A percentile compares a stretch with the other conserved stretches of the same genome.
Conservation (phyloP, 2,888 invertebrate species). For the Ophion obscuratus region DNA sequence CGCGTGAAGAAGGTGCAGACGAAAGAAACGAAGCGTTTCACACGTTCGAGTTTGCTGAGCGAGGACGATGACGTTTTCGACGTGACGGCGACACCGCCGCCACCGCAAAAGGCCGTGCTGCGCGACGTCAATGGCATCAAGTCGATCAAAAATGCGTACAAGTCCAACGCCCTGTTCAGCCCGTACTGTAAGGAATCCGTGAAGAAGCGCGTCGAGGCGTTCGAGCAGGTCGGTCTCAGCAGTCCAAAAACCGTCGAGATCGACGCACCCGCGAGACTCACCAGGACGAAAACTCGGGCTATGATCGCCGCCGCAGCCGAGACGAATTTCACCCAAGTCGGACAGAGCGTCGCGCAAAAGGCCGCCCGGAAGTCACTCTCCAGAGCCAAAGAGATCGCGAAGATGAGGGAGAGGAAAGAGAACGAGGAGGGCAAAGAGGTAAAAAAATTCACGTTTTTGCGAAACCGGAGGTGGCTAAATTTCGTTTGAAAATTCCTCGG, state of each 20-base stretch:
- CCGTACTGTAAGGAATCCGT: slow-evolving; percentile 87
- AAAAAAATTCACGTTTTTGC: slow-evolving; percentile 51
- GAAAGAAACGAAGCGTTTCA: slow-evolving; percentile 49
- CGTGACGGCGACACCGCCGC: slow-evolving; percentile 72
- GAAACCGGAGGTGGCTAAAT: neutral
- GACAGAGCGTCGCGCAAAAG: slow-evolving; percentile 72
- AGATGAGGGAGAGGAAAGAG: slow-evolving; percentile 75
- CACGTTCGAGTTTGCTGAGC: slow-evolving; percentile 66
- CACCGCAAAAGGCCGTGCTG: slow-evolving; percentile 55
- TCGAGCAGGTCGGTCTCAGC: slow-evolving; percentile 85
- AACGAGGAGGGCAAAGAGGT: slow-evolving; percentile 80
- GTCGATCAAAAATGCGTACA: slow-evolving; percentile 76
- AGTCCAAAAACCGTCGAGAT: slow-evolving; percentile 74
- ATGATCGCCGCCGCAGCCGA: slow-evolving; percentile 82
- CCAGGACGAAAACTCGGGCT: slow-evolving; percentile 86
- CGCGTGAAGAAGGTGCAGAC: slow-evolving; percentile 30
- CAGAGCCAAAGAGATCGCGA: slow-evolving; percentile 79
- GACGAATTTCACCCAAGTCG: slow-evolving; percentile 25
- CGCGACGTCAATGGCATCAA: slow-evolving; percentile 60
- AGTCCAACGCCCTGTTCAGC: slow-evolving; percentile 84
- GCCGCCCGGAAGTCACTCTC: slow-evolving; percentile 80
- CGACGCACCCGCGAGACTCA: slow-evolving; percentile 83
- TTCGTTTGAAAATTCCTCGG: neutral
- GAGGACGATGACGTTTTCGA: slow-evolving; percentile 72
- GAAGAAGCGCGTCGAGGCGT: slow-evolving; percentile 87